Evolutionary conservation across 2,113 vertebrate genomes (phyloP).

Genomic region (Hemibagrus wyckioides): DNA sequence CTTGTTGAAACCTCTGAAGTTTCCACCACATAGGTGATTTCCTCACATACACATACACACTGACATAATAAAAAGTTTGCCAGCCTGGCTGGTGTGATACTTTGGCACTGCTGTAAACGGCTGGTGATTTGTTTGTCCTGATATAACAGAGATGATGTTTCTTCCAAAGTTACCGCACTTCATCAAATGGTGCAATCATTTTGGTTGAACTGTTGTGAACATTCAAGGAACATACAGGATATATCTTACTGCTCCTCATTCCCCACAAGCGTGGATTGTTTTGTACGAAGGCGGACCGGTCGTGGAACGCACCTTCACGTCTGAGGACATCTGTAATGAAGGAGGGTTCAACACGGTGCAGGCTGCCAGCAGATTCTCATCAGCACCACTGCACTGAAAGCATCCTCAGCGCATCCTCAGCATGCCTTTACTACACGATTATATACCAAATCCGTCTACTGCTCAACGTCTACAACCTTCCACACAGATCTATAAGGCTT

Average conservation of each 20-base stretch:
- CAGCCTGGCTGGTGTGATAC: not conserved
- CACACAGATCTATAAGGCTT: not conserved
- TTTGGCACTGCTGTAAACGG: not conserved
- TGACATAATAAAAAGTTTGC: not conserved
- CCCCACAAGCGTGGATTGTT: not conserved
- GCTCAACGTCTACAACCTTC: not conserved
- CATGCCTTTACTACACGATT: not conserved
- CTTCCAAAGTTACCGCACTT: constrained; percentile 12
- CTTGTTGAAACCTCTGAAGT: constrained; percentile 41
- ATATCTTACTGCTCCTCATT: not conserved
- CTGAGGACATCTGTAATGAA: not conserved
- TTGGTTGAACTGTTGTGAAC: not conserved
- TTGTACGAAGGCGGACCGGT: not conserved
- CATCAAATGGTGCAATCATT: not conserved
- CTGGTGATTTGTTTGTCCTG: not conserved
- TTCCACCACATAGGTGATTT: not conserved
- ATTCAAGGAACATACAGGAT: not conserved
- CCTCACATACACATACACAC: not conserved
- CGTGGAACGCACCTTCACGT: not conserved
- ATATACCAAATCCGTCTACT: not conserved
- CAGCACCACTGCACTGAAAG: constrained; percentile 22
- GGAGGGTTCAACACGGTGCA: not conserved
- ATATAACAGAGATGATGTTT: not conserved
- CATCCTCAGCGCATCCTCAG: constrained; percentile 5
- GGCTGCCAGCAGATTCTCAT: not conserved